These are phyloP conservation scores for Nilaparvata lugens DNA, from an alignment of 1,140 invertebrate genomes.

Conservation along the genomic window DNA sequence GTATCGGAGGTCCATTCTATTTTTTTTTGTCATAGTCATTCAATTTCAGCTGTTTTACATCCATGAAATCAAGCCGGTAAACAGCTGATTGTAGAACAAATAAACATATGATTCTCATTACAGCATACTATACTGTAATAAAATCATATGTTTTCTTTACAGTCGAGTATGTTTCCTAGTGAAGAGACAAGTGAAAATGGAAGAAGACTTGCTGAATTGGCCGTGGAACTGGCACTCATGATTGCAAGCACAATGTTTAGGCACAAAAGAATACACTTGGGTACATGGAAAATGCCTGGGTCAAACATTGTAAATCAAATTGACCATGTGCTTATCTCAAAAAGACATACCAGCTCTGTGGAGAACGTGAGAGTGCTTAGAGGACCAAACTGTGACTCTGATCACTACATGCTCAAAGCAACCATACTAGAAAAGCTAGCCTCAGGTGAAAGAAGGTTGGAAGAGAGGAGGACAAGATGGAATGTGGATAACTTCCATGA, in stretches of 20 bases:
- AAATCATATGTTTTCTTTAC: no score
- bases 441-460: not conserved
- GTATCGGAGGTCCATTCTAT: no score
- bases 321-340: conserved; percentile 13
- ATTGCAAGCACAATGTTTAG: conserved; percentile 15
- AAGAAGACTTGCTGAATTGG: not conserved
- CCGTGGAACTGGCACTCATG: not conserved
- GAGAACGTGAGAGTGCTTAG: conserved; percentile 1
- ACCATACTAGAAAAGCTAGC: not conserved
- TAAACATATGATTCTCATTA: no score
- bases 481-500: not conserved
- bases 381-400: conserved; percentile 1
- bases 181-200: not conserved
- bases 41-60: no score
- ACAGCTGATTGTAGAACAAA: no score
- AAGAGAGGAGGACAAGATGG: not conserved
- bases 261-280: conserved; percentile 21
- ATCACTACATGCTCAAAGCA: not conserved
- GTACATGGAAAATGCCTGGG: conserved; percentile 18
- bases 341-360: not conserved
- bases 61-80: no score
- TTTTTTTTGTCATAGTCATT: no score
- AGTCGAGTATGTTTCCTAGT: no score
- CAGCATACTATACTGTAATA: no score
- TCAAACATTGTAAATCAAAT: conserved; percentile 17